Base-by-base conservation (phyloP, 2,888 invertebrate genomes). In the Spodoptera exigua region DNA sequence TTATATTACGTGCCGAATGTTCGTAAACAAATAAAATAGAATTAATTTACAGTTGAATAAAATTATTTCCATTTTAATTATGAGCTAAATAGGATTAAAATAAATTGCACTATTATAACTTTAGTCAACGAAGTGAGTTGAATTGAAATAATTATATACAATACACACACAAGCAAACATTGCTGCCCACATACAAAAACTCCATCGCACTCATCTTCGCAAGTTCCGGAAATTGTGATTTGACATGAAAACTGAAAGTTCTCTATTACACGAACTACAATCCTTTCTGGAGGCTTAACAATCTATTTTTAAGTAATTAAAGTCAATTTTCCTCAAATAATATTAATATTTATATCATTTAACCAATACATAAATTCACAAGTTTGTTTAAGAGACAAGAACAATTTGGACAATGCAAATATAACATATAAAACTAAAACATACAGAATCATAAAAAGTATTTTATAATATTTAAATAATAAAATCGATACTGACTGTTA, bases 51-150 rank as follows among this genome's bases (percentile, higher is more conserved):
- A 73, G 59, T 43, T 44, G 41, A 45, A 43, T 62, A 53, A 60
- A 52, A 58, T 41, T 47, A 60, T 47, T 65, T 65, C 41, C 56
- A 51, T 61, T 63, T 13, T 36, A 14, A 21, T 44, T 35, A 45
- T 52, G 34, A 56, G 48, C 36, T 34, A 58, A 57, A 72, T 51
- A 52, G 51, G 55, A 36, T 52, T 47, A 41, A 62, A 67, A 54
- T 53, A 56, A 16, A 37, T 35, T 59, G 61, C 40, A 57, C 35
- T 39, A 55, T 39, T 39, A 55, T 39, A 66, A 76, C 60, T 68
- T 67, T 60, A 72, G 34, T 55, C 69, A 49, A 62, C 69, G 59
- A 62, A 62, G 56, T 68, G 69, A 58, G 63, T 71, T 73, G 63
- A 73, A 76, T 73, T 76, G 63, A 67, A 72, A 61, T 55, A 53